A percentile compares a stretch with the other conserved stretches of the same genome.
phyloP scores from a whole-genome alignment of 2,797 vertebrate species.

The Pseudopleuronectes americanus region DNA sequence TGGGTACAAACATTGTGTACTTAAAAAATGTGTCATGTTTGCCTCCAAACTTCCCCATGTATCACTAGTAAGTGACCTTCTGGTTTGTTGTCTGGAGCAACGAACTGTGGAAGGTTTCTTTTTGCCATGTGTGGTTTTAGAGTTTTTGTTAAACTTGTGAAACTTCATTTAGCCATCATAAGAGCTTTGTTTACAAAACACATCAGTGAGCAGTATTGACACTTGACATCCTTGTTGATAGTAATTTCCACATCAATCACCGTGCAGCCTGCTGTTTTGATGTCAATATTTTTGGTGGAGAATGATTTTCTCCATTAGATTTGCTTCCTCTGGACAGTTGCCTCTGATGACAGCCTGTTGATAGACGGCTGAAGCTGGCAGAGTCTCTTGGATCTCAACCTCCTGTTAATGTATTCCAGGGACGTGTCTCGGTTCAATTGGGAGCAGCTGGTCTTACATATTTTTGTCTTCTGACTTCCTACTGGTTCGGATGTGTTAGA shows the following conservation, averaged over 20 bases:
- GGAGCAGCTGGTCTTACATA: slow-evolving; percentile 67
- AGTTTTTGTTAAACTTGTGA: background rate
- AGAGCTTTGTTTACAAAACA: slow-evolving; percentile 1
- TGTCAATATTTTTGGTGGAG: slow-evolving; percentile 14
- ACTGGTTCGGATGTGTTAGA: slow-evolving; percentile 51
- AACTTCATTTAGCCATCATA: background rate
- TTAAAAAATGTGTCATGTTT: slow-evolving; percentile 25
- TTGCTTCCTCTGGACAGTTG: slow-evolving; percentile 23
- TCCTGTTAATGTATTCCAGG: slow-evolving; percentile 61
- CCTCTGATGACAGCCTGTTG: slow-evolving; percentile 35
- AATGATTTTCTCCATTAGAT: background rate
- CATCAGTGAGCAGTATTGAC: background rate
- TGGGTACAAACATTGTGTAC: slow-evolving; percentile 23
- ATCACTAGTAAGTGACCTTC: slow-evolving; percentile 14
- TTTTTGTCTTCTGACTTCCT: slow-evolving; percentile 57
- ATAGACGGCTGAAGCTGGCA: slow-evolving; percentile 34
- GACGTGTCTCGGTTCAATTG: slow-evolving; percentile 56
- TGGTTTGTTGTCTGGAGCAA: slow-evolving; percentile 10
- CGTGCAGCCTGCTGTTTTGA: slow-evolving; percentile 7
- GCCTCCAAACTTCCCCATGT: background rate
- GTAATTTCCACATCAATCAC: slow-evolving; percentile 16
- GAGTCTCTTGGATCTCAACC: slow-evolving; percentile 39
- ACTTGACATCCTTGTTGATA: background rate
- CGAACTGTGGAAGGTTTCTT: background rate
- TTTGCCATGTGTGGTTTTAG: background rate